Evolutionary conservation across 2,888 invertebrate species (phyloP), one percentile per base, ranked within the genome.

Genomic region (Tortrix viridana): DNA sequence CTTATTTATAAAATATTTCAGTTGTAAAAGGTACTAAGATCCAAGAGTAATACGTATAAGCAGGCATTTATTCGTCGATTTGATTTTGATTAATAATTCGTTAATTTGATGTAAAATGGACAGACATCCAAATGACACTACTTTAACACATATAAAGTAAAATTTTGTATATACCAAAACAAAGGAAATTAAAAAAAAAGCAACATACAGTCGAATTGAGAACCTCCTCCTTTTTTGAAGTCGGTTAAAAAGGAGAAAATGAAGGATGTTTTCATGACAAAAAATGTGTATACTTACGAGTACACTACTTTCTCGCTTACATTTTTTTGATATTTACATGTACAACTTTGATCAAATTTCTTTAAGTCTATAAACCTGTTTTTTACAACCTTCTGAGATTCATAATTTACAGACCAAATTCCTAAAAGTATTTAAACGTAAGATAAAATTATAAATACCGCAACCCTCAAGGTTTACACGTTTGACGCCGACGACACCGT

Each of bases 81-180:
- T 44, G 3, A 19, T 9, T 19, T 18, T 44, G 2, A 9, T 0
- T 18, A 2, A 12, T 2, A 18, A 44, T 9, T 18, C 19, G 19
- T 16, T 12, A 44, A 44, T 9, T 19, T 16, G 32, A 64, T 46
- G 62, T 56, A 62, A 54, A 58, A 61, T 52, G 65, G 67, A 63
- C 69, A 66, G 69, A 68, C 49, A 58, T 62, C 46, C 66, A 53
- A 56, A 52, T 66, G 46, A 60, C 37, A 7, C 20, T 19, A 18
- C 43, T 5, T 55, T 18, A 19, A 44, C 18, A 19, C 16, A 6
- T 41, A 41, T 5, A 16, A 5, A n/a, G 14, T 1, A 5, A 14
- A 16, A n/a, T n/a, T 41, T 14, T 41, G 5, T 38, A 38, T 12
- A 12, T 32, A 32, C 32, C 32, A 32, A 9, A 9, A 32, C 32